These are phyloP conservation scores for Diarsia brunnea DNA, from an alignment of 2,888 invertebrate genomes.

Conservation along the genomic window DNA sequence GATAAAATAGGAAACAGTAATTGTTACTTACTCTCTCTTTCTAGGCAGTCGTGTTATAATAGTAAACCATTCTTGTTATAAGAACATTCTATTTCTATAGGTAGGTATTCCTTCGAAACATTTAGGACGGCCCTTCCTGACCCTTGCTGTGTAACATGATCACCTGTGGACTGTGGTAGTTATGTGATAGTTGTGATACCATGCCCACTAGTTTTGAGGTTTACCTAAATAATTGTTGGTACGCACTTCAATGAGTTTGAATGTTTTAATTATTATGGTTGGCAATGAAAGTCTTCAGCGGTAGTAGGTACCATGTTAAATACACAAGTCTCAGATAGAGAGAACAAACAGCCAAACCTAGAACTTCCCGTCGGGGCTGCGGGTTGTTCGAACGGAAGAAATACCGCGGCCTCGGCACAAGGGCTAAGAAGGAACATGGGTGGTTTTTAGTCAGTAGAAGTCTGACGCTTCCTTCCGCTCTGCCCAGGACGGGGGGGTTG, in stretches of 20 bases:
- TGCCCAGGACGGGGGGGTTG: no score
- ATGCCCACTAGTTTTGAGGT: not conserved
- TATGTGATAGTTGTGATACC: slow-evolving; percentile 4
- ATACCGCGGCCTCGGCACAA: no score
- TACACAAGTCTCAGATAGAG: not conserved
- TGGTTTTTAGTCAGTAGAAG: no score
- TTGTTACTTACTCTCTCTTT: not conserved
- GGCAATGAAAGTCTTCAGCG: no score
- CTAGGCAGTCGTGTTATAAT: not conserved
- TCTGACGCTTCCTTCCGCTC: no score
- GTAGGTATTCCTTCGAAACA: not conserved
- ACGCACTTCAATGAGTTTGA: not conserved
- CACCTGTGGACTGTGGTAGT: not conserved
- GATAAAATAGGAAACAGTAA: not conserved
- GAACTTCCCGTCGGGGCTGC: no score
- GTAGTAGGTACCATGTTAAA: not conserved
- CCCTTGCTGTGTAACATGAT: not conserved
- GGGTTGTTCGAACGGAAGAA: no score
- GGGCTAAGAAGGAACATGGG: no score
- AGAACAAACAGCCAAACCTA: not conserved
- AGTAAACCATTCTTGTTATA: not conserved
- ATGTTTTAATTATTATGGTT: not conserved
- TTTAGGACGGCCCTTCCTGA: not conserved
- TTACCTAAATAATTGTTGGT: not conserved
- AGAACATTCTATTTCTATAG: not conserved